These are phyloP conservation scores for Serrognathus titanus DNA, from an alignment of 2,888 invertebrate genomes.

Conservation along the genomic window DNA sequence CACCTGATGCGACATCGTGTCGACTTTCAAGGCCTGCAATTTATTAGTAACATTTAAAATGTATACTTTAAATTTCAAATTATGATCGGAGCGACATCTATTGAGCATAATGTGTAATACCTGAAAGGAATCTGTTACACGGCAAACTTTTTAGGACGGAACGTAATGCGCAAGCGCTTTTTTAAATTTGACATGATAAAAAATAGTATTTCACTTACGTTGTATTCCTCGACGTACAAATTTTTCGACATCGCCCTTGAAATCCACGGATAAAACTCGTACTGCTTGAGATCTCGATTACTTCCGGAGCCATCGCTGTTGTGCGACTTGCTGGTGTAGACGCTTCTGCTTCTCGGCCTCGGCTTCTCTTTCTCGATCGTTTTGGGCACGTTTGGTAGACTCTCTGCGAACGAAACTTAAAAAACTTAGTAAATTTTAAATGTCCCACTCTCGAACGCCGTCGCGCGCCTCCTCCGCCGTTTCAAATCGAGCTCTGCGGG, in stretches of 20 bases:
- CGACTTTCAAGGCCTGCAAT: too few species aligned
- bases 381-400: constrained; percentile 41
- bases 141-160: too few species aligned
- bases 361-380: constrained; percentile 44
- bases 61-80: too few species aligned
- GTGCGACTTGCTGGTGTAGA: constrained; percentile 66
- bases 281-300: constrained; percentile 56
- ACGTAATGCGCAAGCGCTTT: too few species aligned
- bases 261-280: constrained; percentile 56
- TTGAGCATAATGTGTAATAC: too few species aligned
- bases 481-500: not conserved
- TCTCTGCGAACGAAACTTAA: constrained; percentile 40
- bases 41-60: too few species aligned
- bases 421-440: constrained; percentile 5
- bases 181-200: too few species aligned
- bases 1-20: too few species aligned
- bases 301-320: constrained; percentile 59
- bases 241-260: constrained; percentile 59
- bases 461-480: not conserved
- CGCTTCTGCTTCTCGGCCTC: constrained; percentile 59
- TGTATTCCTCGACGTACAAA: constrained; percentile 55
- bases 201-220: constrained; percentile 31
- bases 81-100: too few species aligned
- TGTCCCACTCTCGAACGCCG: not conserved
- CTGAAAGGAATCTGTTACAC: too few species aligned